phyloP scores from a whole-genome alignment of 2,113 vertebrate genomes.

The Vulpes ferrilata region DNA sequence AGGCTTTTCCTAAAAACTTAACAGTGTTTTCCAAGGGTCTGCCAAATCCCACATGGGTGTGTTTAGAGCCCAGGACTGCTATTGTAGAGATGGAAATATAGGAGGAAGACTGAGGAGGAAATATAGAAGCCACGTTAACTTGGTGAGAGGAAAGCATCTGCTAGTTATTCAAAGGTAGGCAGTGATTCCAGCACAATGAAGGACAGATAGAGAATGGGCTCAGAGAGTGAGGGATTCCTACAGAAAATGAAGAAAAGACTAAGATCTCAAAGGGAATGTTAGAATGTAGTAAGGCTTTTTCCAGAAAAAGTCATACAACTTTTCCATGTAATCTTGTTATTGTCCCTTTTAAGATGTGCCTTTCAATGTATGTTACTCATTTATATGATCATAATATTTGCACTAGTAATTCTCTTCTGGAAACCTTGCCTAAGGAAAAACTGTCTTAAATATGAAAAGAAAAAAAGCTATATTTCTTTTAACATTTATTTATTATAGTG shows the following conservation, averaged over 20 bases:
- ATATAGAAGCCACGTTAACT: background rate
- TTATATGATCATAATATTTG: background rate
- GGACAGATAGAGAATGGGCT: background rate
- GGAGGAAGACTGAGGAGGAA: background rate
- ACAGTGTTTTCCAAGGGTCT: background rate
- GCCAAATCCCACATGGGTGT: background rate
- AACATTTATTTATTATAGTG: background rate
- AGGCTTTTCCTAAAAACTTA: background rate
- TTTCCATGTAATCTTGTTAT: constrained; percentile 13
- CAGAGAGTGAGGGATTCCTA: background rate
- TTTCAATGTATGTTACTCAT: background rate
- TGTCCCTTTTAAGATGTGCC: background rate
- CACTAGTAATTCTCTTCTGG: background rate
- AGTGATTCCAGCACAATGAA: background rate
- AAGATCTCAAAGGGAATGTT: constrained; percentile 10
- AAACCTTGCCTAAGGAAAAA: constrained; percentile 44
- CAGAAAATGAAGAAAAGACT: background rate
- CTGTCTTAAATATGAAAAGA: constrained; percentile 15
- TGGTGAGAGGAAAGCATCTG: background rate
- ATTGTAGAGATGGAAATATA: background rate
- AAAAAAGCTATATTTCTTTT: background rate
- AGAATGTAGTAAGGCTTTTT: background rate
- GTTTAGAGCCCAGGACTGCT: background rate
- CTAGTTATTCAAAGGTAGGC: background rate
- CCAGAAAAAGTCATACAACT: background rate